Percentiles rank a stretch among this genome's conserved stretches.
These are phyloP conservation scores for Etheostoma nigrum DNA, from an alignment of 2,797 vertebrate genomes.

Conservation along the genomic window DNA sequence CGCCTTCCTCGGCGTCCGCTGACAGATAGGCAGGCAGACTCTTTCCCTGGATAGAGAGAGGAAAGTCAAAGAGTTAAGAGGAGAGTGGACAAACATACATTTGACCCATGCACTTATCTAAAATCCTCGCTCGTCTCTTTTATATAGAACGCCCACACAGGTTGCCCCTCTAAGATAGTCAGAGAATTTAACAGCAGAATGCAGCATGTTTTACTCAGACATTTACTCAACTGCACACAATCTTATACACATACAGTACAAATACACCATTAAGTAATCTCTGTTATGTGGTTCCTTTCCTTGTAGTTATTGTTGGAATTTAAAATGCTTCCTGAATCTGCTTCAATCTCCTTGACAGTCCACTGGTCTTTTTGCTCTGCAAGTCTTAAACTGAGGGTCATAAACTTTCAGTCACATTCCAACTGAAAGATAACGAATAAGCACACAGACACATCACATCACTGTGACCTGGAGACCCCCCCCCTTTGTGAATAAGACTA, in stretches of 20 bases:
- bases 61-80: conserved; percentile 18
- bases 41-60: conserved; percentile 88
- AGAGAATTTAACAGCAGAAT: conserved; percentile 31
- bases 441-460: too few relatives aligned
- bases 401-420: too few relatives aligned
- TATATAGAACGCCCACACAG: conserved; percentile 30
- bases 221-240: neutral
- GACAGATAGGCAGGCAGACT: conserved; percentile 92
- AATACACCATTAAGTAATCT: neutral
- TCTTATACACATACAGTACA: neutral
- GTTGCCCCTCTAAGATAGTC: conserved; percentile 17
- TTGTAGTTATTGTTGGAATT: conserved; percentile 13
- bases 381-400: too few relatives aligned
- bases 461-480: too few relatives aligned
- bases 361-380: too few relatives aligned
- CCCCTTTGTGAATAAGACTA: too few relatives aligned
- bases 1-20: conserved; percentile 95
- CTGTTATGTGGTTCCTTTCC: conserved; percentile 22
- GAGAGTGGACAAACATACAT: neutral
- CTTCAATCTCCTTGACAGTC: too few relatives aligned
- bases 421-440: too few relatives aligned
- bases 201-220: conserved; percentile 29
- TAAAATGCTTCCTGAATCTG: too few relatives aligned
- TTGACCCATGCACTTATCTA: conserved; percentile 16
- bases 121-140: neutral